Evolutionary conservation across 2,888 invertebrate species (phyloP).

Genomic region (Emesis castigata): DNA sequence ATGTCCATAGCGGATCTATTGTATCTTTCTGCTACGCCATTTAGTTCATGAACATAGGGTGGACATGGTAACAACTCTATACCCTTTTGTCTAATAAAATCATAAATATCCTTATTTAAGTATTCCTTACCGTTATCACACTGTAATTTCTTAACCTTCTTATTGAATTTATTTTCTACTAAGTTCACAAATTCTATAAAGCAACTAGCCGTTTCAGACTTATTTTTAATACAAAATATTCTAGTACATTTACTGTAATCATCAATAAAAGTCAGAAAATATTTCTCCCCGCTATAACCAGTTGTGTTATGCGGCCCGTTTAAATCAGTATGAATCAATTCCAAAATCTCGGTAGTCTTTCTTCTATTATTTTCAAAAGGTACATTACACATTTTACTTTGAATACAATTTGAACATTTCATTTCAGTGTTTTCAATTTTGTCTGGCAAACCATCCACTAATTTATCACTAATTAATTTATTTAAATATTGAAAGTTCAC

Average conservation of each 20-base stretch:
- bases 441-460: conserved; percentile 46
- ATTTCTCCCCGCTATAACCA: no score
- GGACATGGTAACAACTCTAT: conserved; percentile 62
- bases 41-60: conserved; percentile 60
- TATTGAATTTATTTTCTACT: conserved; percentile 55
- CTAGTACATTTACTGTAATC: conserved; percentile 64
- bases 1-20: conserved; percentile 61
- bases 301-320: no score
- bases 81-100: conserved; percentile 63
- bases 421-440: no score
- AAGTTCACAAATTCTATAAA: conserved; percentile 62
- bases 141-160: conserved; percentile 61
- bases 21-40: conserved; percentile 68
- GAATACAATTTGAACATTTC: no score
- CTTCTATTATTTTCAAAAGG: conserved; percentile 68
- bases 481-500: conserved; percentile 64
- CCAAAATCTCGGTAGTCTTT: conserved; percentile 42
- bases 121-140: conserved; percentile 69
- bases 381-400: conserved; percentile 65
- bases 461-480: conserved; percentile 57
- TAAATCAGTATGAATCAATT: conserved; percentile 65
- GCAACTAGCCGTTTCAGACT: conserved; percentile 52
- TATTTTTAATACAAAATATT: conserved; percentile 64
- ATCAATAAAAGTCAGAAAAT: conserved; percentile 60
- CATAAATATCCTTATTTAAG: conserved; percentile 59